Conservation (phyloP, 2,113 vertebrate species). For the Arothron firmamentum region DNA sequence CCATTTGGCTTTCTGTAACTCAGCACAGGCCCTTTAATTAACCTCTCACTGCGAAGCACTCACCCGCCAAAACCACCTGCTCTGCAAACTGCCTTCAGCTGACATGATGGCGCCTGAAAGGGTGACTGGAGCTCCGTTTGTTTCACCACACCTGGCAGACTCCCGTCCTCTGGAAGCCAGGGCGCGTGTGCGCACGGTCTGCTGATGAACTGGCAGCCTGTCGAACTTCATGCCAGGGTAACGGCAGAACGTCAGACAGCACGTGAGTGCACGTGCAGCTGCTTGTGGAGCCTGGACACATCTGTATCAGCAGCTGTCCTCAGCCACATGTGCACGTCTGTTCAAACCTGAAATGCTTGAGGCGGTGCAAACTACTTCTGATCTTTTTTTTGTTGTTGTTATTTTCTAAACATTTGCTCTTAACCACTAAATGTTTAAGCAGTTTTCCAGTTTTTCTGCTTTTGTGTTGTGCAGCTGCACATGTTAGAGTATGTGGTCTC, state of each 20-base stretch:
- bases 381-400: slow-evolving; percentile 9
- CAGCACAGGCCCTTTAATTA: slow-evolving; percentile 24
- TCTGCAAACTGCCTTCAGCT: neutral
- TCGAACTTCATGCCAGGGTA: neutral
- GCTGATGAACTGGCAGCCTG: neutral
- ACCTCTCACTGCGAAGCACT: slow-evolving; percentile 5
- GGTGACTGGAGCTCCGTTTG: neutral
- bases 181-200: neutral
- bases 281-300: slow-evolving; percentile 20
- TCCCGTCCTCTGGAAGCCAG: slow-evolving; percentile 32
- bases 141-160: neutral
- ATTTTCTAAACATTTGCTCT: slow-evolving; percentile 33
- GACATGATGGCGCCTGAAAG: slow-evolving; percentile 4
- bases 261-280: slow-evolving; percentile 7
- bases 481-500: slow-evolving; percentile 21
- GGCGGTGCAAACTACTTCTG: slow-evolving; percentile 34
- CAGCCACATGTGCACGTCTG: slow-evolving; percentile 25
- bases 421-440: slow-evolving; percentile 30
- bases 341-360: slow-evolving; percentile 60
- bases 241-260: slow-evolving; percentile 4
- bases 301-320: slow-evolving; percentile 12
- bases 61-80: neutral
- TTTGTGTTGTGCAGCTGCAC: slow-evolving; percentile 37
- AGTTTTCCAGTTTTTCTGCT: slow-evolving; percentile 12
- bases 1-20: slow-evolving; percentile 78